phyloP scores from a whole-genome alignment of 2,888 invertebrate genomes.

The Heteromurus nitidus region DNA sequence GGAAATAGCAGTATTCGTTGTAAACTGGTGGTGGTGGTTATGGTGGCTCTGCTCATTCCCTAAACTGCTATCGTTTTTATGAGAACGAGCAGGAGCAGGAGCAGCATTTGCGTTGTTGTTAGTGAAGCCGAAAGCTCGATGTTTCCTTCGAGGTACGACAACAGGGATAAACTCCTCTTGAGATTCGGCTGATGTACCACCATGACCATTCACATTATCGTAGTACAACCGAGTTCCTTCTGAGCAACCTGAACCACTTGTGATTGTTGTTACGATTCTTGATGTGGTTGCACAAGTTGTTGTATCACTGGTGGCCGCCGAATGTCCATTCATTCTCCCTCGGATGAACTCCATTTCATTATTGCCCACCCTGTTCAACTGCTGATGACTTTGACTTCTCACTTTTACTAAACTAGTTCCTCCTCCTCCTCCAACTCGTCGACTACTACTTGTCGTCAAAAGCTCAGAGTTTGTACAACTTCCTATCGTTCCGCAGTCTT shows the following conservation, averaged over 20 bases:
- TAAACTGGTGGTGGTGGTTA: too few relatives aligned
- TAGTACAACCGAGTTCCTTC: conserved; percentile 31
- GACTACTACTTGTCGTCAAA: neutral
- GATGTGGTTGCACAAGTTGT: conserved; percentile 31
- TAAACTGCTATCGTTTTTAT: neutral
- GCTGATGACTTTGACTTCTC: conserved; percentile 70
- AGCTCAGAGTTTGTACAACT: conserved; percentile 17
- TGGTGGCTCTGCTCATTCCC: too few relatives aligned
- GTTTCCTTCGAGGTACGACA: conserved; percentile 68
- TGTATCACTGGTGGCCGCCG: conserved; percentile 14
- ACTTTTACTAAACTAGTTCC: conserved; percentile 58
- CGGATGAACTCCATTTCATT: conserved; percentile 51
- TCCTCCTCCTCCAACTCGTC: neutral
- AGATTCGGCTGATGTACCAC: too few relatives aligned
- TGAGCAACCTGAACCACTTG: conserved; percentile 23
- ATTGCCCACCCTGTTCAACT: conserved; percentile 60
- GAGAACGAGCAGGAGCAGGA: conserved; percentile 11
- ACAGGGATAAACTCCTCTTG: conserved; percentile 61
- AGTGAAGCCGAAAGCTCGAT: conserved; percentile 61
- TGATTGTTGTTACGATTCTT: conserved; percentile 42
- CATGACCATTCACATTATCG: conserved; percentile 57
- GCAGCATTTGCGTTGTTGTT: conserved; percentile 10
- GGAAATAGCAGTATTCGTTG: conserved; percentile 18
- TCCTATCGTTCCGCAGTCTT: conserved; percentile 68
- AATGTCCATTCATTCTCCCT: neutral